Evolutionary conservation across 1,140 invertebrate genomes (phyloP).

Genomic region (Goniozus legneri): DNA sequence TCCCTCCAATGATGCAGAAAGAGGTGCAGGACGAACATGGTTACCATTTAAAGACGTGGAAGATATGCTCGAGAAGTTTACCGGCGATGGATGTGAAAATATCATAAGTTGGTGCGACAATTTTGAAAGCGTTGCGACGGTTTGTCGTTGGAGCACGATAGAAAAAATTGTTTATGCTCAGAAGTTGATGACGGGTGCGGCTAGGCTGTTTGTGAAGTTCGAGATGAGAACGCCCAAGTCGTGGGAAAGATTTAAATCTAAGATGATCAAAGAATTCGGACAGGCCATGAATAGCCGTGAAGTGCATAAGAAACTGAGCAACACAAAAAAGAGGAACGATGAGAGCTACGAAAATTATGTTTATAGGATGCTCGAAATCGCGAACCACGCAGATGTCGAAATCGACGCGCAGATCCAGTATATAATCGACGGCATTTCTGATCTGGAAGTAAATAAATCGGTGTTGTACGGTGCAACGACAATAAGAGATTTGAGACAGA

Average conservation of each 20-base stretch:
- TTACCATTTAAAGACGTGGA: conserved; percentile 5
- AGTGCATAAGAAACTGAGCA: conserved; percentile 3
- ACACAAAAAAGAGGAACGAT: conserved; percentile 3
- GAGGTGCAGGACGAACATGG: neutral
- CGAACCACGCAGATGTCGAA: conserved; percentile 10
- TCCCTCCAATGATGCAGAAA: neutral
- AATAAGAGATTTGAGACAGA: neutral
- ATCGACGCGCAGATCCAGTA: conserved; percentile 11
- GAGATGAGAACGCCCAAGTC: neutral
- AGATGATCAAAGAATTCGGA: neutral
- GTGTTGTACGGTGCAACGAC: neutral
- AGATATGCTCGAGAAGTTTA: conserved; percentile 5
- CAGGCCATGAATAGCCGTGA: neutral
- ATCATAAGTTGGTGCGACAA: neutral
- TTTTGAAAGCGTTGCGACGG: neutral
- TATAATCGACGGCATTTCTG: conserved; percentile 7
- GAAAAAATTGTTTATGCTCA: conserved; percentile 12
- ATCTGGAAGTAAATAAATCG: conserved; percentile 4
- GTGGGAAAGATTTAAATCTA: conserved; percentile 2
- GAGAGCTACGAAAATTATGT: conserved; percentile 11
- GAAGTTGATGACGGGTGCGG: neutral
- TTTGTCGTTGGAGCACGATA: neutral
- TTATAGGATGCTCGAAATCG: conserved; percentile 5
- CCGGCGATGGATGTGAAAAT: neutral
- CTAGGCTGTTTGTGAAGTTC: conserved; percentile 6